Base-by-base conservation (phyloP, 2,113 vertebrate species). In the Eretmochelys imbricata region DNA sequence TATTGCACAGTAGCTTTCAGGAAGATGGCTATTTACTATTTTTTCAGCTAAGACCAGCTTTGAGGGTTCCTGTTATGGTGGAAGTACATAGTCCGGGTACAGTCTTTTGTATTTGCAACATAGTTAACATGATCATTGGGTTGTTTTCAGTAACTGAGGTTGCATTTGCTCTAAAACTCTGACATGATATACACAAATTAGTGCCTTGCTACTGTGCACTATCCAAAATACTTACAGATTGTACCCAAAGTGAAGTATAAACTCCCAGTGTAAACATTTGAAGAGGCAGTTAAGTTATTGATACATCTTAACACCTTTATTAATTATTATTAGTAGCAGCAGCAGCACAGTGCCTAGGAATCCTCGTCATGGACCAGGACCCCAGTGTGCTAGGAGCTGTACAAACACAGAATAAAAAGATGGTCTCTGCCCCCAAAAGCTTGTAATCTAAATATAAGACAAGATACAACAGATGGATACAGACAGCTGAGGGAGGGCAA, bases 121-220 rank as follows among this genome's bases (percentile, higher is more conserved):
- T 48, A 1, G 0, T n/a, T 20, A 80, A 89, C 4, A 51, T 75
- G 76, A 91, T 3, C 12, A 4, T 4, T 8, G 0, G 3, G 0
- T 1, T 79, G 12, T 1, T 72, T 11, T 7, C 90, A 49, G 46
- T 42, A 65, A 48, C 27, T 29, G 85, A 53, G 80, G 16, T 55
- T 72, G n/a, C 19, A 72, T 35, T 72, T 72, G 16, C 65, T 72
- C n/a, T 72, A 72, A 72, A 72, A 72, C 35, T 72, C 35, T 72
- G n/a, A 38, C 14, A 38, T 38, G n/a, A 38, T 38, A 17, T 22
- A 72, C 35, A 38, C 35, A 72, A 72, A 38, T 38, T 72, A 38
- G n/a, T 19, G 9, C n/a, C 19, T 72, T 72, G n/a, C 65, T 59
- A 38, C 65, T 72, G 31, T 22, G 35, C 62, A 31, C 35, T 35